A percentile compares a stretch with the other conserved stretches of the same genome.
Conservation (phyloP, 2,797 vertebrate genomes). For the Scyliorhinus canicula region DNA sequence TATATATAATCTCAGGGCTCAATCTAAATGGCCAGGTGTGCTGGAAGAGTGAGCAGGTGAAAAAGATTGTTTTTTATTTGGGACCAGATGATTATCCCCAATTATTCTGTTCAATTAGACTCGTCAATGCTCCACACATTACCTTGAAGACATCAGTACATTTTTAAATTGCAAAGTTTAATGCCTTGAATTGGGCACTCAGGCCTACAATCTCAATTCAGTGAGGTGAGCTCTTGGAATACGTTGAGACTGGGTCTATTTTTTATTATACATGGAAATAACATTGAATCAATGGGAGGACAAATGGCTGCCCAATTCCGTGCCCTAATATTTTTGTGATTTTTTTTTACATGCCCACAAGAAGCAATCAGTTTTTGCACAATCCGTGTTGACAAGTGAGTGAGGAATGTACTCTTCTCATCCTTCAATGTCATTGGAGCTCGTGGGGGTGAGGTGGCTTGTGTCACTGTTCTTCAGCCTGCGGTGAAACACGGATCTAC, state of each 20-base stretch:
- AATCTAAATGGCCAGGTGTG: background rate
- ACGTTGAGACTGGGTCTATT: background rate
- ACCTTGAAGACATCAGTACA: background rate
- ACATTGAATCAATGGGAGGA: background rate
- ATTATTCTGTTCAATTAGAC: background rate
- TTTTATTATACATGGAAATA: background rate
- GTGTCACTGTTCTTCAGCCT: background rate
- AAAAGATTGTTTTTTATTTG: background rate
- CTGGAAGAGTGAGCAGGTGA: background rate
- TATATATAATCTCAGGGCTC: background rate
- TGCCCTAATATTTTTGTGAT: background rate
- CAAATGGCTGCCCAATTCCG: background rate
- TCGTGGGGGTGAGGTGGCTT: background rate
- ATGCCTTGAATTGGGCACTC: background rate
- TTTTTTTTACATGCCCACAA: background rate
- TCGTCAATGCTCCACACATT: background rate
- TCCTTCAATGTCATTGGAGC: background rate
- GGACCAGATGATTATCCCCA: background rate
- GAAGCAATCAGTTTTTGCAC: background rate
- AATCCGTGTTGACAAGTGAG: background rate
- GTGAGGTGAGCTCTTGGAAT: background rate
- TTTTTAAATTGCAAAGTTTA: background rate
- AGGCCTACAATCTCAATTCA: background rate
- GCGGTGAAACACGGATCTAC: background rate
- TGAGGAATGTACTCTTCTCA: background rate